phyloP scores from a whole-genome alignment of 2,797 vertebrate genomes.

The Neosilurus mollespiculum region DNA sequence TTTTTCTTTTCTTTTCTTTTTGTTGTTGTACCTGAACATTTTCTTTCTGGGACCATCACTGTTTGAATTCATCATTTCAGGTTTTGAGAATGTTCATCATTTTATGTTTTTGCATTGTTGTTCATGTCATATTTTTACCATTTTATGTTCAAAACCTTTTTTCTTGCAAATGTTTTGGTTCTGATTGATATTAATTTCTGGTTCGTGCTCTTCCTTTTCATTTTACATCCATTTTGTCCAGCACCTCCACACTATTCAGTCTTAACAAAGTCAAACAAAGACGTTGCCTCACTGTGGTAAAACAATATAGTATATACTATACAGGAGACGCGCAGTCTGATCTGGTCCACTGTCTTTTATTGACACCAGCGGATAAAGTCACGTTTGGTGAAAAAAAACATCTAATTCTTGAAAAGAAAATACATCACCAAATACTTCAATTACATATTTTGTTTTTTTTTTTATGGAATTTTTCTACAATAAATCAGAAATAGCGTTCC shows the following conservation, averaged over 20 bases:
- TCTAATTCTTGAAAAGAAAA: no score
- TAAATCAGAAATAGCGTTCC: no score
- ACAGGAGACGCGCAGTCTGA: no score
- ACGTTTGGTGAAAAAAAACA: no score
- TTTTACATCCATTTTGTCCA: background rate
- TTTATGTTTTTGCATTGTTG: slow-evolving; percentile 17
- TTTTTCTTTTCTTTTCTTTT: slow-evolving; percentile 5
- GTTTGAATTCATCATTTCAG: background rate
- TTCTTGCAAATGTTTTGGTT: background rate
- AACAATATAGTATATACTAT: background rate
- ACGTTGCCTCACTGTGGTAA: background rate
- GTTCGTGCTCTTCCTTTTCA: background rate
- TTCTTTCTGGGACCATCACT: background rate
- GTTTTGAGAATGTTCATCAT: slow-evolving; percentile 15
- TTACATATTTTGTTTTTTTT: no score
- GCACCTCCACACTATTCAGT: background rate
- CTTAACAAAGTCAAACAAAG: background rate
- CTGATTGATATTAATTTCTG: background rate
- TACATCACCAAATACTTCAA: no score
- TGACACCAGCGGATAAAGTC: no score
- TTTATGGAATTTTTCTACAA: no score
- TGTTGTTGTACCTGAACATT: slow-evolving; percentile 23
- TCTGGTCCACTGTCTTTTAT: no score
- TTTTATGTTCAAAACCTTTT: background rate
- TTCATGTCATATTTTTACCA: background rate